Evolutionary conservation across 37 sponge, comb jelly and placozoan genomes (phyloP).

Genomic region (Bolinopsis microptera): DNA sequence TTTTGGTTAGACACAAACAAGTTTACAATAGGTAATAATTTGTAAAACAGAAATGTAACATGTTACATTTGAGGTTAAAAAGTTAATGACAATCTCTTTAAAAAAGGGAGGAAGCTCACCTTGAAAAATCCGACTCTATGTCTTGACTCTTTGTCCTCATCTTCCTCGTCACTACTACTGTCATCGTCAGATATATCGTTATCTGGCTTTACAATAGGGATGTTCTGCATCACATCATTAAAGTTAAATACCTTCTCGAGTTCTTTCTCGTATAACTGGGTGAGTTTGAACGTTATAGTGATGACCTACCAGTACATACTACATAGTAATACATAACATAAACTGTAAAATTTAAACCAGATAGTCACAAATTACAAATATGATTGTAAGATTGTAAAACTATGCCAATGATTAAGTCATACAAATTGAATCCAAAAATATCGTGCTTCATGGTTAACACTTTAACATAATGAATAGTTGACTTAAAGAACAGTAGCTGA

Average conservation of each 20-base stretch:
- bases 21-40: neutral
- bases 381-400: too few relatives aligned
- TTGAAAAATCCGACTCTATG: conserved; percentile 81
- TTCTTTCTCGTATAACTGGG: conserved; percentile 71
- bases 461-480: too few relatives aligned
- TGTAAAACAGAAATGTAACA: neutral
- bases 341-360: too few relatives aligned
- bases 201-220: conserved; percentile 87
- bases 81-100: too few relatives aligned
- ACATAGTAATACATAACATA: too few relatives aligned
- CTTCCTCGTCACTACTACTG: conserved; percentile 12
- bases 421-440: too few relatives aligned
- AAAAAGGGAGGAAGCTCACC: too few relatives aligned
- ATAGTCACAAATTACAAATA: too few relatives aligned
- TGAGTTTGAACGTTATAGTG: neutral
- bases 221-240: conserved; percentile 82
- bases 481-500: neutral
- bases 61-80: too few relatives aligned
- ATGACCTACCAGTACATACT: too few relatives aligned
- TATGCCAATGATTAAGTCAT: too few relatives aligned
- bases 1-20: neutral
- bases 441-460: too few relatives aligned
- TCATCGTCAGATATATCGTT: conserved; percentile 69
- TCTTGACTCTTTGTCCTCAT: conserved; percentile 72
- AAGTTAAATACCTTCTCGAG: conserved; percentile 78